Percentiles rank a stretch among this genome's conserved stretches.
Conservation (phyloP, 2,113 vertebrate species). For the Orycteropus afer region DNA sequence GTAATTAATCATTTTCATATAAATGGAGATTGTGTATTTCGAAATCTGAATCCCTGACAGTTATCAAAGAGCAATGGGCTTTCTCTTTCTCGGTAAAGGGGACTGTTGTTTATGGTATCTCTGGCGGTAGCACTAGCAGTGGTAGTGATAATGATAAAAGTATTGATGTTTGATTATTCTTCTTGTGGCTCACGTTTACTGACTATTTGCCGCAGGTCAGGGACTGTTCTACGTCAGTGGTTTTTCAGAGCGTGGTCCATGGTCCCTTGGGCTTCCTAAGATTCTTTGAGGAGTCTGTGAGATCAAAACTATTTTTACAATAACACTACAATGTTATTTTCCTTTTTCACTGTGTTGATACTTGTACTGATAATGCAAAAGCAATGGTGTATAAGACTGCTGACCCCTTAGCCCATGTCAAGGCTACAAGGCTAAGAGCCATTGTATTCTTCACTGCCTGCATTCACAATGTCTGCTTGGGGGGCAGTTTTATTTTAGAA, state of each 20-base stretch:
- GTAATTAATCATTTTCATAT: background rate
- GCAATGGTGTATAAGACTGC: background rate
- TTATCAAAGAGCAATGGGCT: background rate
- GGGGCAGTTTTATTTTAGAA: conserved; percentile 23
- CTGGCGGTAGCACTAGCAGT: background rate
- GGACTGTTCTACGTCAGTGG: background rate
- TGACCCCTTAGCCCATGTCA: background rate
- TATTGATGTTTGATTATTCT: background rate
- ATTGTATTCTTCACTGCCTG: background rate
- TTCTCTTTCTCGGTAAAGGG: conserved; percentile 1
- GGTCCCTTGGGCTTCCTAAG: background rate
- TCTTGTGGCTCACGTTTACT: background rate
- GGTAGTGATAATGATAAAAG: background rate
- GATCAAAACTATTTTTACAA: conserved; percentile 33
- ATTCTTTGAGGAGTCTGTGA: background rate
- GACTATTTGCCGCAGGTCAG: conserved; percentile 14
- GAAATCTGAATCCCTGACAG: background rate
- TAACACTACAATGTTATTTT: background rate
- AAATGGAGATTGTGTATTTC: conserved; percentile 18
- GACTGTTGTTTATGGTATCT: background rate
- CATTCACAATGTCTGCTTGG: background rate
- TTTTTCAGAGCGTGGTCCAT: background rate
- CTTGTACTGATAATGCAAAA: background rate
- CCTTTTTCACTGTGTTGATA: background rate
- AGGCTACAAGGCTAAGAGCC: background rate